Conservation (phyloP, 2,113 vertebrate genomes). For the Misgurnus anguillicaudatus region DNA sequence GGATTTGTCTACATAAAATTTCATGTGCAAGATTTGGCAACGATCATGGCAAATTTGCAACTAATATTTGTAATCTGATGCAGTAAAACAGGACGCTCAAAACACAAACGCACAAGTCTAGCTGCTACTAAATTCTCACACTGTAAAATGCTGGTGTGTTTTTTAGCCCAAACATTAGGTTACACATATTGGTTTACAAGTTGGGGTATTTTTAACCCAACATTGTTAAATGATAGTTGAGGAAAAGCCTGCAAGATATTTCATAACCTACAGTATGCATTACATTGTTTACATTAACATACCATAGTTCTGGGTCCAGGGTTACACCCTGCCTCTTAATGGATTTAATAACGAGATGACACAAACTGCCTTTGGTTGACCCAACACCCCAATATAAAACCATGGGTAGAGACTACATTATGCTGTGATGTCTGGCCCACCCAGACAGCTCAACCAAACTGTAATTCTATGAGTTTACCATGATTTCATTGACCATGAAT, state of each 20-base stretch:
- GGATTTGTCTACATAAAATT: not conserved
- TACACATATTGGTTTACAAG: too few species aligned
- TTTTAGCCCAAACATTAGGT: too few species aligned
- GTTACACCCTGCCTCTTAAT: not conserved
- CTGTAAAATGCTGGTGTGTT: too few species aligned
- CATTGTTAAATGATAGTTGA: not conserved
- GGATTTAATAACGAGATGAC: not conserved
- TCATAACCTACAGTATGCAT: constrained; percentile 11
- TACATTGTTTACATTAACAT: not conserved
- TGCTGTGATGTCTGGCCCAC: not conserved
- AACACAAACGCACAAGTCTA: too few species aligned
- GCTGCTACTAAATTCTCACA: too few species aligned
- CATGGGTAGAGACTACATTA: not conserved
- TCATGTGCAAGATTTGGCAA: not conserved
- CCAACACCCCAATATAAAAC: not conserved
- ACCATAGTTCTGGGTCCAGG: constrained; percentile 4
- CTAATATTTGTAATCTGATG: too few species aligned
- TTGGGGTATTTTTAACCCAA: not conserved
- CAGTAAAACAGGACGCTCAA: too few species aligned
- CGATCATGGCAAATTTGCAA: too few species aligned
- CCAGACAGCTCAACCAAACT: not conserved
- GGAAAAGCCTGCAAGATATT: not conserved
- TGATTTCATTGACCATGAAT: not conserved
- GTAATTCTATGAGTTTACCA: too few species aligned
- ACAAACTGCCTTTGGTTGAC: not conserved